Evolutionary conservation across 2,888 invertebrate species (phyloP).

Genomic region (Timema podura): DNA sequence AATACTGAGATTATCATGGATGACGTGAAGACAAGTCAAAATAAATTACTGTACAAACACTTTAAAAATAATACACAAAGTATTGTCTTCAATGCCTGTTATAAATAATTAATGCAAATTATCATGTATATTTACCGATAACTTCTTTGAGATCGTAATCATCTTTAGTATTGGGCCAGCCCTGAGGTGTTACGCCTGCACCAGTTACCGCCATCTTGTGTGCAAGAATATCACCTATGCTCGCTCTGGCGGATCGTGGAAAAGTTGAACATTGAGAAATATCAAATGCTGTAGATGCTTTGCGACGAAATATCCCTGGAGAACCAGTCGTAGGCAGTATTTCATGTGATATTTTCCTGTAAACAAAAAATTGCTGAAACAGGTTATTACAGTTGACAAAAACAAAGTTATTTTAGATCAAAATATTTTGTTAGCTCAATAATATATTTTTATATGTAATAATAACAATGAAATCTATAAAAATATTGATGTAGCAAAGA

Average conservation of each 20-base stretch:
- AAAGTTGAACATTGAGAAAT: conserved; percentile 24
- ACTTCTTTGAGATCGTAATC: conserved; percentile 92
- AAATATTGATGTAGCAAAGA: no score
- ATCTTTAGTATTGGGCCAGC: conserved; percentile 87
- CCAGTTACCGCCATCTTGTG: conserved; percentile 55
- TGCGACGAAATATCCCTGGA: conserved; percentile 58
- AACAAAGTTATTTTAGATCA: no score
- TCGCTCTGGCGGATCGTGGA: conserved; percentile 30
- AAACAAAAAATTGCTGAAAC: conserved; percentile 27
- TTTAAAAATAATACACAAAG: conserved; percentile 10
- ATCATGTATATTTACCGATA: conserved; percentile 65
- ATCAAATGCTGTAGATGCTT: conserved; percentile 42
- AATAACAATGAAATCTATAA: no score
- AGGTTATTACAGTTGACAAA: no score
- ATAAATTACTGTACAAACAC: not conserved
- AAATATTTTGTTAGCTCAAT: no score
- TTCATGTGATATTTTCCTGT: conserved; percentile 58
- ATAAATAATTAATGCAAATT: conserved; percentile 18
- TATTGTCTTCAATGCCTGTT: not conserved
- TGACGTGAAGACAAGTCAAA: no score
- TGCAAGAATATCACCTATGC: conserved; percentile 54
- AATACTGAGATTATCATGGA: no score
- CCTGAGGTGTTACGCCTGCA: conserved; percentile 37
- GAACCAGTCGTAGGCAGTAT: conserved; percentile 57
- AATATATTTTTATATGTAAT: no score